Evolutionary conservation across 1,140 invertebrate species (phyloP), one percentile per base, ranked within the genome.

Genomic region (Pissodes strobi): DNA sequence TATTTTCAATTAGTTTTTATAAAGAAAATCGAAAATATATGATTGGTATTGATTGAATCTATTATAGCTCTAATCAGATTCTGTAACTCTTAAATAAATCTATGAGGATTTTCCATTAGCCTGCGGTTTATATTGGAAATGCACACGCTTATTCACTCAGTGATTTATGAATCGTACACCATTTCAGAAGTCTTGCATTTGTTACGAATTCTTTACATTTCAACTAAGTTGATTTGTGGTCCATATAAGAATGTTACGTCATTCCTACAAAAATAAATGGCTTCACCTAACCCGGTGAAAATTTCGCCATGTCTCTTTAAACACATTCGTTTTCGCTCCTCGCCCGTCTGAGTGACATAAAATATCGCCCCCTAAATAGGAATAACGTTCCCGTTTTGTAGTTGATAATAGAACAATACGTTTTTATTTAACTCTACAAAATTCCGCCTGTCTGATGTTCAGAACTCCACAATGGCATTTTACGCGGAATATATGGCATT

Each of bases 401-500:
- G 17, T 65, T 59, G 53, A 65, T 60, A 65, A 53, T 65, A 51
- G 37, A 22, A 65, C 53, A 64, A 64, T 57, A 64, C 25, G 41
- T 64, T 64, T 64, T 58, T 57, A 64, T 64, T 64, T 64, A 64
- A 58, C 53, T 57, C 27, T 45, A 48, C 53, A 49, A 53, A 58
- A 64, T 64, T 64, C 61, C 61, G 52, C 61, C 61, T 64, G 61
- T 64, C 57, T 60, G 57, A 60, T 60, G 57, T 60, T 60, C 46
- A 38, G 41, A 45, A 41, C 46, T 39, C 51, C 13, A 45, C 41
- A 45, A 57, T 55, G 25, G 30, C 38, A n/a, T 64, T 51, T 56
- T 56, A 25, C n/a, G 9, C 15, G 25, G 37, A 55, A 64, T 43
- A 56, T 56, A 64, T 64, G 15, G 49, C 38, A 57, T 56, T 64